These are phyloP conservation scores for Puntigrus tetrazona DNA, from an alignment of 2,113 vertebrate species.

Conservation along the genomic window DNA sequence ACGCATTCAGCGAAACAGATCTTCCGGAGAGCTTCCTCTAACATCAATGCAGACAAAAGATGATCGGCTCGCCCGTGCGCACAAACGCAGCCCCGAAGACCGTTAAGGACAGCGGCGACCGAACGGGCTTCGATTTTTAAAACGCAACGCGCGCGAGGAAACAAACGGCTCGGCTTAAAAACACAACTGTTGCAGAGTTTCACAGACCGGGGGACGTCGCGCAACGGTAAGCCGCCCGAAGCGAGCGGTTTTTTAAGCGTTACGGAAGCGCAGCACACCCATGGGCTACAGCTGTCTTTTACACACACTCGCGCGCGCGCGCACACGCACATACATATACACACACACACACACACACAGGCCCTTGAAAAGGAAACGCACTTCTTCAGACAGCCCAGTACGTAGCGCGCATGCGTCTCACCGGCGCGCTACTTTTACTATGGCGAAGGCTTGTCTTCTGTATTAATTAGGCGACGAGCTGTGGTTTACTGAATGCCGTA, in stretches of 20 bases:
- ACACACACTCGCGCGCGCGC: background rate
- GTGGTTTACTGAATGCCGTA: background rate
- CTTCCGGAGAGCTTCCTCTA: conserved; percentile 19
- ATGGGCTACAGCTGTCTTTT: conserved; percentile 18
- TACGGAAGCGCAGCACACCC: conserved; percentile 38
- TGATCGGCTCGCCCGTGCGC: background rate
- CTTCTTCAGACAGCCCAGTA: conserved; percentile 2
- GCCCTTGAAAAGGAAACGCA: conserved; percentile 46
- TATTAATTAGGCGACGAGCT: background rate
- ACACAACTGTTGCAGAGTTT: background rate
- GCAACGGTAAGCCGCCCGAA: background rate
- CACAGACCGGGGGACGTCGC: background rate
- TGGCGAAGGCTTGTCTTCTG: background rate
- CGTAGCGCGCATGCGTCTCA: background rate
- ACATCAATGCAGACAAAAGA: conserved; percentile 43
- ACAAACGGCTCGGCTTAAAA: background rate
- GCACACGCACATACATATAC: background rate
- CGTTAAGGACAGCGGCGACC: background rate
- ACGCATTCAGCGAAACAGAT: background rate
- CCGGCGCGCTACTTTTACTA: background rate
- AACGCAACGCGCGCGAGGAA: background rate
- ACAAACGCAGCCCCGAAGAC: background rate
- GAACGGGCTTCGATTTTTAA: background rate
- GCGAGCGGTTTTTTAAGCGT: conserved; percentile 7
- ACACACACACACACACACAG: background rate